Evolutionary conservation across 2,797 vertebrate genomes (phyloP).

Genomic region (Hylomyscus alleni): DNA sequence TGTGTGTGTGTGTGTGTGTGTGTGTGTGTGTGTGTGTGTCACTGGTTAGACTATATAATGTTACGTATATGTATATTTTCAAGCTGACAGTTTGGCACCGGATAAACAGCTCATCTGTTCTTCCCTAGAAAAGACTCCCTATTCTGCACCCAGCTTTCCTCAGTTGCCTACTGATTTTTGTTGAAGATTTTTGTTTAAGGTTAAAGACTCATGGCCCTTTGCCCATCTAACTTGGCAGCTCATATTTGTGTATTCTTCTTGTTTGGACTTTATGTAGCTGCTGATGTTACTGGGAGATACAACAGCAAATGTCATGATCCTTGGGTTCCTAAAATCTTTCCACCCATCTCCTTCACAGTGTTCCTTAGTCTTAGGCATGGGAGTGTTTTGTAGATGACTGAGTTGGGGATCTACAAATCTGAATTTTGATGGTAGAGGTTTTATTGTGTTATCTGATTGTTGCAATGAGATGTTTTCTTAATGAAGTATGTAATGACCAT

Average conservation of each 20-base stretch:
- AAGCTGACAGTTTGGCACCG: neutral
- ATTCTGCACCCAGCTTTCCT: neutral
- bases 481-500: neutral
- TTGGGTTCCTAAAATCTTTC: neutral
- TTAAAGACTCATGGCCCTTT: neutral
- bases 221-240: neutral
- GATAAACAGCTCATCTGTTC: neutral
- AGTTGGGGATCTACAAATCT: neutral
- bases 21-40: neutral
- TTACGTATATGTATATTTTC: too few relatives aligned
- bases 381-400: neutral
- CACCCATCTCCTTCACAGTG: neutral
- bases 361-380: neutral
- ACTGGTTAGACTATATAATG: neutral
- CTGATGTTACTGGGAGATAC: neutral
- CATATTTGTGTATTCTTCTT: neutral
- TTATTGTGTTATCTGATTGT: neutral
- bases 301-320: too few relatives aligned
- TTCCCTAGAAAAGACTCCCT: neutral
- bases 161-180: neutral
- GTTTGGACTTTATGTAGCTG: neutral
- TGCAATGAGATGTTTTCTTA: neutral
- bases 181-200: neutral
- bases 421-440: neutral
- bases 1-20: neutral